Conservation (phyloP, 2,888 invertebrate species). For the Nowickia ferox region DNA sequence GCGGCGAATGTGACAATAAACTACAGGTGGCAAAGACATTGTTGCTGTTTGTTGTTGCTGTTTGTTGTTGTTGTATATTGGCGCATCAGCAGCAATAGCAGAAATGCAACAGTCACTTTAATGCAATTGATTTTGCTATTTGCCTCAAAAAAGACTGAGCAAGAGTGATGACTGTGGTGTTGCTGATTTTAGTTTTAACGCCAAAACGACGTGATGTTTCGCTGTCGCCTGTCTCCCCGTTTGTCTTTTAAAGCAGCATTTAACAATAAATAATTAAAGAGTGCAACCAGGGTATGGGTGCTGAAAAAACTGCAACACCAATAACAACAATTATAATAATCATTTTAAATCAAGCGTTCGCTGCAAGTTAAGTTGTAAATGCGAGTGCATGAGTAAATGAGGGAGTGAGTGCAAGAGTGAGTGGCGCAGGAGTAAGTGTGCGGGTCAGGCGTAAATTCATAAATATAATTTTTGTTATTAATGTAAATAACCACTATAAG, state of each 20-base stretch:
- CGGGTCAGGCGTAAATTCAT: constrained; percentile 37
- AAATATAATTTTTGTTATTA: constrained; percentile 35
- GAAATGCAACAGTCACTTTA: constrained; percentile 25
- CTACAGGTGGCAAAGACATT: constrained; percentile 47
- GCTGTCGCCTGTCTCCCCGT: neutral
- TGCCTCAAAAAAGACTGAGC: constrained; percentile 7
- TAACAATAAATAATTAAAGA: constrained; percentile 52
- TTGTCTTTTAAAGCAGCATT: constrained; percentile 43
- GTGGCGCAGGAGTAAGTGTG: neutral
- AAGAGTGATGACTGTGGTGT: constrained; percentile 56
- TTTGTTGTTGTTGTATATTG: constrained; percentile 6
- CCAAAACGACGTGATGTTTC: constrained; percentile 34
- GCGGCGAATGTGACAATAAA: constrained; percentile 37
- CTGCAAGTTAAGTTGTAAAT: neutral
- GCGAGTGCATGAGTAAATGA: neutral
- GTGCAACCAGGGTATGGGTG: constrained; percentile 7
- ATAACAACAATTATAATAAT: constrained; percentile 27
- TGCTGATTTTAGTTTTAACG: constrained; percentile 58
- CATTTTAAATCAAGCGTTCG: constrained; percentile 53
- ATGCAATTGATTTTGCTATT: constrained; percentile 36
- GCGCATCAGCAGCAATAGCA: constrained; percentile 40
- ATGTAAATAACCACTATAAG: constrained; percentile 31
- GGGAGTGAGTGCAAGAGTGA: neutral
- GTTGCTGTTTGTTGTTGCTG: constrained; percentile 17
- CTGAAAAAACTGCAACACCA: constrained; percentile 1